Base-by-base conservation (phyloP, 2,888 invertebrate species). In the Palloptera scutellata region DNA sequence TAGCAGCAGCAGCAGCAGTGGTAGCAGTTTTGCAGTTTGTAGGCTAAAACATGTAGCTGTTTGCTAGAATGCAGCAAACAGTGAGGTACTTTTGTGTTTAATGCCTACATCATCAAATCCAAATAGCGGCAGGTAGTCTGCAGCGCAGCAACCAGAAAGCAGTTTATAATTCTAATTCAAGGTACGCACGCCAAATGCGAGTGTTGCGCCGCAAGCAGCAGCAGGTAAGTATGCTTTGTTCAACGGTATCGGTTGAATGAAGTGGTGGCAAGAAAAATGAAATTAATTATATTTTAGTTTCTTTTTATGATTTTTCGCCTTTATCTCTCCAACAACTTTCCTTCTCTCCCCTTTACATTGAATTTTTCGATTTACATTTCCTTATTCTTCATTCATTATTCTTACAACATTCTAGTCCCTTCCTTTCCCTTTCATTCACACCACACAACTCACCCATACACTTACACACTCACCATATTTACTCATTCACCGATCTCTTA, bases 161-260 rank as follows among this genome's bases (percentile, higher is more conserved):
- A 12, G 57, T 60, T 59, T 15, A 12, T 4, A 1, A 8, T 15
- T 17, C 12, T 4, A 1, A 8, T 15, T 17, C 12, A 41, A 17
- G 40, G 58, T 40, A 30, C 53, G 51, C 52, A 12, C 41, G 40
- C 17, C 19, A 53, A 30, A 1, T 43, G 52, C 3, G 15, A 52
- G 11, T 30, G 6, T 2, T 30, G 30, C 30, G n/a, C 30, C 30
- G 30, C 30, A 30, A 30, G 30, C 79, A 83, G 83, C n/a, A n/a
- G 6, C 79, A 83, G 83, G 87, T 87, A 86, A 87, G 88, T 87
- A 87, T 86, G 78, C 83, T 85, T 86, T 84, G 85, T 81, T 82
- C 83, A 82, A 86, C 86, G 85, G 87, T 88, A 88, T 88, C 87
- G 87, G 87, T 87, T 84, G 85, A 80, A 80, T 75, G 79, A 83